Percentiles rank a stretch among this genome's conserved stretches.
Conservation (phyloP, 2,888 invertebrate species). For the Epirrita christyi region DNA sequence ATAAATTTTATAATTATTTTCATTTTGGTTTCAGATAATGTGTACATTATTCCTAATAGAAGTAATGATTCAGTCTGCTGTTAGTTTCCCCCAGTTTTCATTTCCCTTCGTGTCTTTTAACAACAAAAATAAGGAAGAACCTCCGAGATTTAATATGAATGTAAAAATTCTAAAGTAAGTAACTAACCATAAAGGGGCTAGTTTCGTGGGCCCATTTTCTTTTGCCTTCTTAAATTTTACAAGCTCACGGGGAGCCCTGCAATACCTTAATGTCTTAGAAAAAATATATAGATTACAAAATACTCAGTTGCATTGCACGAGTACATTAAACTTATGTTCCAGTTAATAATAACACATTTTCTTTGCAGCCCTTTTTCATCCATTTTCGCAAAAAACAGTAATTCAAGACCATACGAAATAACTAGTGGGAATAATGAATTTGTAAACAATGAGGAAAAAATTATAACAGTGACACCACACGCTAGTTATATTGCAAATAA, state of each 20-base stretch:
- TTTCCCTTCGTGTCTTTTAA: constrained; percentile 17
- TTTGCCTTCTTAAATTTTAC: too few species aligned
- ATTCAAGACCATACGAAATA: constrained; percentile 8
- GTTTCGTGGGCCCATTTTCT: too few species aligned
- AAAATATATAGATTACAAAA: too few species aligned
- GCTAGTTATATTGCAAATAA: constrained; percentile 6
- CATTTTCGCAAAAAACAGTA: constrained; percentile 5
- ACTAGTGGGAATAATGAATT: constrained; percentile 7
- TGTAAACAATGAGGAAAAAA: constrained; percentile 10
- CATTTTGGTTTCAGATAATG: constrained; percentile 16
- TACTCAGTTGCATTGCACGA: too few species aligned
- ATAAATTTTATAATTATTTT: background rate
- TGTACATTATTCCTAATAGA: constrained; percentile 1
- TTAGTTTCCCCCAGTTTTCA: constrained; percentile 21
- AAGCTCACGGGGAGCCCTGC: too few species aligned
- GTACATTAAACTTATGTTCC: background rate
- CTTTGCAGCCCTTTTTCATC: constrained; percentile 17
- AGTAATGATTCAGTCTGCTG: constrained; percentile 2
- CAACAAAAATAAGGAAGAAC: constrained; percentile 12
- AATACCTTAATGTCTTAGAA: too few species aligned
- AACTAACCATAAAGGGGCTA: too few species aligned
- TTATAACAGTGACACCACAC: constrained; percentile 19
- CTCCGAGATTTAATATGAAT: background rate
- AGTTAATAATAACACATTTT: background rate
- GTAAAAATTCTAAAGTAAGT: constrained; percentile 21